Base-by-base conservation (phyloP, 2,888 invertebrate species). In the Amblyjoppa fuscipennis region DNA sequence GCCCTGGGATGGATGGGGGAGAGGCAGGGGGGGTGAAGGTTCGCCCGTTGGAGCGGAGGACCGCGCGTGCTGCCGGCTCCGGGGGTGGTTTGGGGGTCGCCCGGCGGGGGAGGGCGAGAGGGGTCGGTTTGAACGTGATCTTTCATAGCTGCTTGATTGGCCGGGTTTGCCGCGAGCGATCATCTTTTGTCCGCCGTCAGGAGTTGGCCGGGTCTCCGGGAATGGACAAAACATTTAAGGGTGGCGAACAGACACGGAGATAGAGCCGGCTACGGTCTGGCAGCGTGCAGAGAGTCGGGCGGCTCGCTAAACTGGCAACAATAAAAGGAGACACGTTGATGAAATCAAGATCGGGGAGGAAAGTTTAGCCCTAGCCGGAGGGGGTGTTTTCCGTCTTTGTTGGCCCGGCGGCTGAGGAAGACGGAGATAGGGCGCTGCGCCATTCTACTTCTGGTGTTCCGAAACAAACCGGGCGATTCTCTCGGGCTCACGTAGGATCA, bases 91-190 rank as follows among this genome's bases (percentile, higher is more conserved):
- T 88, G 90, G 89, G 88, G 89, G 88, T 88, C 85, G 81, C 71
- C 80, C 86, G 88, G 83, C 84, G 83, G 73, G 77, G 75, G 45
- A 78, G 53, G 78, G 80, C 49, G 34, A 81, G 34, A 78, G 45
- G 80, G 87, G 74, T 87, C 87, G 90, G 90, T 88, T 87, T 91
- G 93, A 90, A 94, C 93, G 93, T 94, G 93, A 94, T 93, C 93
- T 93, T 93, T 94, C 93, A 93, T 93, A 92, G 93, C 91, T 89
- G 92, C 92, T 93, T 93, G 93, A 93, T 93, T 93, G 93, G 92
- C 91, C 91, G 71, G 84, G 73, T 61, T 56, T 49, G 25, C 83
- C 77, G 75, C 75, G 87, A 68, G 89, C 70, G 93, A 49, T 78
- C 89, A 93, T 90, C 87, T 93, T 91, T 93, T 93, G 93, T 92